Evolutionary conservation across 2,888 invertebrate genomes (phyloP), one percentile per base, ranked within the genome.

Genomic region (Scelioninae gen. 2): DNA sequence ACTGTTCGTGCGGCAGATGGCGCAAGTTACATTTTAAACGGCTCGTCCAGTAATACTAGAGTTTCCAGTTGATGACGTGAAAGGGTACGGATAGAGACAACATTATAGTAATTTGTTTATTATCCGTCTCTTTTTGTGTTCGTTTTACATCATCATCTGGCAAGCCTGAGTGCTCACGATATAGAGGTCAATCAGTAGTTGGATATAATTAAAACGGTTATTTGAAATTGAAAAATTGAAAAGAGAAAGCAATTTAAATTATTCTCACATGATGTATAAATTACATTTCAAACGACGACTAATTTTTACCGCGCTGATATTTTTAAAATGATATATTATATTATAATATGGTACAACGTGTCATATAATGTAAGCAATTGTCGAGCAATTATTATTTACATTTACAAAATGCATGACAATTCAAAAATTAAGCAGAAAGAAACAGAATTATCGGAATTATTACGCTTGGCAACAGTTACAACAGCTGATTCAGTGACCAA

Each of bases 401-500:
- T n/a, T n/a, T n/a, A n/a, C n/a, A n/a, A n/a, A n/a, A n/a, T n/a
- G n/a, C n/a, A 25, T 4, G 25, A 25, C 3, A 25, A 25, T 4
- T 4, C 3, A 6, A 25, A 25, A 25, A 31, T 31, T 2, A 10
- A 5, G 9, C 5, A 10, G 7, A 39, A 39, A 16, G 9, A 10
- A 6, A 39, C 7, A n/a, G 16, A 2, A 35, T 2, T 11, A 11
- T 35, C 16, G 2, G 15, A 64, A 50, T 50, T 48, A 39, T n/a
- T 35, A 48, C 65, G 33, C 72, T 67, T 72, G 45, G 65, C 72
- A 72, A 72, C 71, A 60, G 39, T 31, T 46, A 45, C 31, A 60
- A 52, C 67, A 73, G 67, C 67, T 63, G 61, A 70, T 61, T 61
- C 50, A 41, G 52, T 52, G 63, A 57, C 39, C 50, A 61, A 67